Evolutionary conservation across 2,113 vertebrate species (phyloP), one percentile per base, ranked within the genome.

Genomic region (Argyrosomus japonicus): DNA sequence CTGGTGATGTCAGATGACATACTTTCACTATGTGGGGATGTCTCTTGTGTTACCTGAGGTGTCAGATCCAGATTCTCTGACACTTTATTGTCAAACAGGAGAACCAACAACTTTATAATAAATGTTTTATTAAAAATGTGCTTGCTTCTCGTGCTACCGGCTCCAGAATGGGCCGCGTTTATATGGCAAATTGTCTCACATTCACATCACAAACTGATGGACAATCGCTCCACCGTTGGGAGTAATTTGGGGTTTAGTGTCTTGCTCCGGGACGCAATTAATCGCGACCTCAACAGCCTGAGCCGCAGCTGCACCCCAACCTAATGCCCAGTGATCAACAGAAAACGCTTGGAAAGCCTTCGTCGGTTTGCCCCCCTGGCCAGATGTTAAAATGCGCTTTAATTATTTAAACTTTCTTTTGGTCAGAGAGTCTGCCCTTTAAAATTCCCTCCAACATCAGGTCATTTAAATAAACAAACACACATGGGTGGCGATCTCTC

Each of bases 241-340:
- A 79, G 60, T 60, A 53, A 79, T 79, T 87, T 75, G 19, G 64
- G 71, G 5, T 80, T 51, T 36, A 56, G 17, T 3, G 25, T 50
- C 64, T 75, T 45, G 61, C 68, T 77, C 36, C 61, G 68, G 32
- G 54, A 45, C 57, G 23, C 6, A 0, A 51, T 51, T 23, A 21
- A 57, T 11, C 43, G 27, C 9, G 0, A n/a, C 17, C n/a, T 71
- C 32, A n/a, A 21, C 45, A 83, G 27, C 17, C 9, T 60, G 19
- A 67, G 11, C 75, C 71, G 43, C 53, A 21, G 9, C 62, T 27
- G 32, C 6, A 25, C 9, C 9, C 25, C 5, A 15, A 75, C 27
- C 50, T 3, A 19, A 70, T 48, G 14, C 29, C 1, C 6, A 27
- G 6, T 17, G 1, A 57, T 77, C 48, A 43, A 6, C 10, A 8